Evolutionary conservation across 37 sponge, comb jelly and placozoan species (phyloP), one percentile per base, ranked within the genome.

Genomic region (Chondrilla cf. caribensis): DNA sequence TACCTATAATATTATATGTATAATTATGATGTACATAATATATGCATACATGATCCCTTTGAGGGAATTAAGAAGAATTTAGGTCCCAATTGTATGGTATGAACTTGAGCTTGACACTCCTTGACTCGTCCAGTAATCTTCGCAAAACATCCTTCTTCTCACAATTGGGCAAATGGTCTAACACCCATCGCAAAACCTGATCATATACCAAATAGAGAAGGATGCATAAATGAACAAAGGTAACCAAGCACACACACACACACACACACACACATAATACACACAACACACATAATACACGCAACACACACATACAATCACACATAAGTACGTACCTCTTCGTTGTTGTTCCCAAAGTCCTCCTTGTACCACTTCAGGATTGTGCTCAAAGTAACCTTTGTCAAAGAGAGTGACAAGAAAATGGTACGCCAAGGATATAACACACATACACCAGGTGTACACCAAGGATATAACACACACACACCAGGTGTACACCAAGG

Each of bases 281-380:
- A 71, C 22, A 22, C 41, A n/a, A 22, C 39, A 21, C 73, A 35
- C 41, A 71, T n/a, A n/a, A n/a, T 9, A 71, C 22, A 22, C 39
- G 29, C 51, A 47, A 6, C 51, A 47, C 51, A 47, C 11, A 47
- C 51, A 47, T 47, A 11, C 51, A 47, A 47, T 14, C 51, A 47
- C 51, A 47, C 51, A 47, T 47, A 47, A 6, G 7, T 8, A 44
- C 79, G 17, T 22, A 96, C 97, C 86, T 89, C 84, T 14, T 91
- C 84, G 54, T 79, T 84, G 47, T 58, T 81, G 28, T 58, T 36
- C 0, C 99, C 99, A 92, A 98, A 98, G 88, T 98, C 99, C 3
- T 77, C 89, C 35, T 59, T 86, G 84, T 98, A 98, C 99, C 99
- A 98, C 80, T 96, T 93, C 55, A 98, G 77, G 19, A 98, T 98